Base-by-base conservation (phyloP, 1,140 invertebrate genomes). In the Drosophila punjabiensis region DNA sequence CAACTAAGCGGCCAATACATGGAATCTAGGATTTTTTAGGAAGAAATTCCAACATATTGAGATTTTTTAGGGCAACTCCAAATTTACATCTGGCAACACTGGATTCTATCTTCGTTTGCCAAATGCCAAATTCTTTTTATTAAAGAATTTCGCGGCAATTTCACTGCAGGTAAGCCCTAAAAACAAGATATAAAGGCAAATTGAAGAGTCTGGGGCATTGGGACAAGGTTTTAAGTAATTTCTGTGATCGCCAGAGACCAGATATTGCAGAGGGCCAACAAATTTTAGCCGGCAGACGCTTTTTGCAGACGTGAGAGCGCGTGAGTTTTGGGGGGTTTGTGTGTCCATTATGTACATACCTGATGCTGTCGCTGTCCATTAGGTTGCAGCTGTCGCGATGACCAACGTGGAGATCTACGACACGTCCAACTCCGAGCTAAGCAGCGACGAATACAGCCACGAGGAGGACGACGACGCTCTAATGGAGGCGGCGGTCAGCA, bases 351-450 rank as follows among this genome's bases (percentile, higher is more conserved):
- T 48, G 60, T 74, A 75, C 35, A 69, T 65, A 69, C 60, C 67
- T 62, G 56, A 75, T 24, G 45, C 14, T 24, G n/a, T n/a, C n/a
- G 24, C 24, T 58, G 64, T 47, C 64, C 68, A 30, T 74, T 24
- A 32, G 61, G 13, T 60, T 70, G 48, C 69, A 73, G 41, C 45
- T 39, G 41, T 13, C 50, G 30, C 41, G 16, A 87, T 88, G 85
- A 43, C 84, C 65, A 80, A 89, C 66, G 68, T 88, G 43, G 85
- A 88, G 58, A 89, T 88, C 32, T 88, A 88, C 70, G 86, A 86
- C 41, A 80, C 78, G 7, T 85, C 82, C 13, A 75, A 86, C 41
- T 88, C 85, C 28, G 66, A 90, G 18, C 39, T 91, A 24, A 91
- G 87, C 48, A 87, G 76, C 73, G 87, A 90, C 62, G 86, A 90